Evolutionary conservation across 2,888 invertebrate species (phyloP), one percentile per base, ranked within the genome.

Genomic region (Drosophila mayaguana): DNA sequence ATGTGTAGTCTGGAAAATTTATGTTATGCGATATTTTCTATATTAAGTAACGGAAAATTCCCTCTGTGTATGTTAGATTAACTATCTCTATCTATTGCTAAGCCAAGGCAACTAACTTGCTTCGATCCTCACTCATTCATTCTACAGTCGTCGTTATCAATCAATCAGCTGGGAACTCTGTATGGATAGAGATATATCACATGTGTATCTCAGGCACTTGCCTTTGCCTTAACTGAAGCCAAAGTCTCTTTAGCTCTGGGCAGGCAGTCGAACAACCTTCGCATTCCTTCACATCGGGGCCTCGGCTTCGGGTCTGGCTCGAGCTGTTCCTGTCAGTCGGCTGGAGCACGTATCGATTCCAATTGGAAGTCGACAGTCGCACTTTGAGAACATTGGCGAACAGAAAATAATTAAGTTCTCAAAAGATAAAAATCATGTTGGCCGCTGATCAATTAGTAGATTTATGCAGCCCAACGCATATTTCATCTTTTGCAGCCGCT

Each of bases 401-500:
- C 80, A 88, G 81, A 76, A 91, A 91, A 90, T 91, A 91, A 91
- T 91, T 90, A 91, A 91, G 91, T 91, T 91, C 89, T 91, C 87
- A 89, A 90, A 88, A 85, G 91, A 91, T 91, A 90, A 91, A 90
- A 90, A 91, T 91, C 91, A 86, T 91, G 91, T 91, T 91, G 79
- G 90, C 88, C 88, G 77, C 89, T 81, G 90, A 91, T 91, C 91
- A 91, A 91, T 91, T 91, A 91, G 91, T 88, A 81, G 87, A 83
- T 90, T 91, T 80, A 80, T 80, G 73, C 79, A 71, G 51, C 75
- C 79, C 73, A 75, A 32, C 64, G 81, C 80, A 89, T 88, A 88
- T 89, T 83, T 88, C 87, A 88, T 88, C 86, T 89, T 88, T 83
- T 32, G 54, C 54, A 61, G 63, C 67, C 63, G 18, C 53, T 34